A percentile compares a stretch with the other conserved stretches of the same genome.
phyloP scores from a whole-genome alignment of 92 coral and sea anemone species.

The Porites evermanni region DNA sequence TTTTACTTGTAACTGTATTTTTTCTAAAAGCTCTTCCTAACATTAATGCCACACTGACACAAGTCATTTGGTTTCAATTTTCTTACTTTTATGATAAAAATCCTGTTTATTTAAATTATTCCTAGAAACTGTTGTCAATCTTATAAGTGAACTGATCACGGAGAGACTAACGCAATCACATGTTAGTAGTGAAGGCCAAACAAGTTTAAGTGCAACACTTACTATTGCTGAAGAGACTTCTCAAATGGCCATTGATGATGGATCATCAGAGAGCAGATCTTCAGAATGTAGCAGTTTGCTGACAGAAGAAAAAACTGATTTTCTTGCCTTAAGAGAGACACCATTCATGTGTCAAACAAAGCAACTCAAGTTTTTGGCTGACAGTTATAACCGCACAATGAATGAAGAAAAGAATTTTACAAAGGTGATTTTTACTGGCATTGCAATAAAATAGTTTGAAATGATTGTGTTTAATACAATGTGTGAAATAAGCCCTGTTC shows the following conservation, averaged over 20 bases:
- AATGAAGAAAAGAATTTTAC: conserved; percentile 70
- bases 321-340: not conserved
- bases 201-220: conserved; percentile 43
- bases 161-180: conserved; percentile 63
- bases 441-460: not conserved
- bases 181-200: not conserved
- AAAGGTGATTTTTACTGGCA: conserved; percentile 51
- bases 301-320: conserved; percentile 6
- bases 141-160: conserved; percentile 74
- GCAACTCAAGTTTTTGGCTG: conserved; percentile 63
- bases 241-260: conserved; percentile 76
- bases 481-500: too few relatives aligned
- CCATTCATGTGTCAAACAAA: conserved; percentile 12
- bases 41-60: too few relatives aligned
- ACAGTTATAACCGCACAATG: conserved; percentile 67
- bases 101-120: conserved; percentile 25
- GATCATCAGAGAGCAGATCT: conserved; percentile 11
- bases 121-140: conserved; percentile 58
- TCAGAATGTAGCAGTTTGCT: conserved; percentile 24
- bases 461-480: too few relatives aligned
- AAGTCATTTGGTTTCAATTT: not conserved
- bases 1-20: too few relatives aligned
- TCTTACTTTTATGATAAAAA: not conserved
- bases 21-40: too few relatives aligned
- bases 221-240: conserved; percentile 78